Conservation (phyloP, 2,113 vertebrate species). For the Laterallus jamaicensis region DNA sequence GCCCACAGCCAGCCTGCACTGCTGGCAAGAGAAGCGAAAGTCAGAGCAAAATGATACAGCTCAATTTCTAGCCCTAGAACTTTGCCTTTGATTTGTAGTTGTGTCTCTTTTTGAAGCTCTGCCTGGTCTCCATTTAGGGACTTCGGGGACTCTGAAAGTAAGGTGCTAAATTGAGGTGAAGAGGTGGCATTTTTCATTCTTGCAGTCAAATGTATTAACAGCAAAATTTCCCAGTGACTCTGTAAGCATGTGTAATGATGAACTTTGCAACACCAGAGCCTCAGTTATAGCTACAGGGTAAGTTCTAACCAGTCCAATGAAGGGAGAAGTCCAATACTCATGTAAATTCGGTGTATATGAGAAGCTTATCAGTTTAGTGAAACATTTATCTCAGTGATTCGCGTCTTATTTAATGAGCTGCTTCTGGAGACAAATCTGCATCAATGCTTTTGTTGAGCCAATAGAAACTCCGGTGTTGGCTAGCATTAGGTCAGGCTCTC, state of each 20-base stretch:
- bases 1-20: background rate
- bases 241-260: background rate
- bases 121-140: background rate
- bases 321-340: background rate
- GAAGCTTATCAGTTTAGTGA: background rate
- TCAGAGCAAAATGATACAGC: background rate
- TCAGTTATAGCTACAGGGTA: background rate
- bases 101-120: background rate
- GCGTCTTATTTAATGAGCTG: constrained; percentile 25
- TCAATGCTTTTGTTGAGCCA: background rate
- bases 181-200: background rate
- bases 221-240: background rate
- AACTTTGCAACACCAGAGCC: background rate
- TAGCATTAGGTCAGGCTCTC: background rate
- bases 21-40: background rate
- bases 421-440: constrained; percentile 6
- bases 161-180: background rate
- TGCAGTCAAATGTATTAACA: background rate
- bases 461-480: background rate
- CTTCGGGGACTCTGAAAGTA: background rate
- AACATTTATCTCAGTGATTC: background rate
- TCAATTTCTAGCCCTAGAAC: background rate
- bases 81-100: background rate
- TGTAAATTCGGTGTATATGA: background rate
- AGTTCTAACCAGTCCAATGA: background rate